Base-by-base conservation (phyloP, 2,113 vertebrate genomes). In the Aptenodytes forsteri region DNA sequence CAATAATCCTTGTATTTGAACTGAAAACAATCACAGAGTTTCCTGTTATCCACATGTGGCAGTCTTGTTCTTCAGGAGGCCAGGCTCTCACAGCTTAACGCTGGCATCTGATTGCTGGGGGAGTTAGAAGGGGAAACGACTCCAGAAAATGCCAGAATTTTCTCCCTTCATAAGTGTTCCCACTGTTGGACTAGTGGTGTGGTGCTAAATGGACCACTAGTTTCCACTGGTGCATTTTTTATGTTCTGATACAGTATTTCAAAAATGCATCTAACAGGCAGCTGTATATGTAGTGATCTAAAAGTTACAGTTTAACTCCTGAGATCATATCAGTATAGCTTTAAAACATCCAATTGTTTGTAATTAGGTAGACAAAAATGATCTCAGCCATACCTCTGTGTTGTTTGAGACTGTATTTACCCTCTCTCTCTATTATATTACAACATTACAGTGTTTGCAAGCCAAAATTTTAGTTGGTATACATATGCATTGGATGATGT, bases 161-260 rank as follows among this genome's bases (percentile, higher is more conserved):
- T 83, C 54, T 83, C 22, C 10, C 81, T 86, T 83, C 2, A 0
- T 52, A 22, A 59, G 7, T 40, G 25, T 77, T 92, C 76, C 36
- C 14, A 22, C 16, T 49, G 16, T 46, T 78, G 22, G 25, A 58
- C 8, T 9, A 0, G 0, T 54, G 25, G 10, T 71, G 11, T 64
- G 20, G 25, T 81, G 26, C 30, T 82, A 47, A 87, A 67, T 66
- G 36, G 66, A 77, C 16, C n/a, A 27, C 21, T 52, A 4, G 21
- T 78, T 93, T 88, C 27, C 83, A 27, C 16, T 87, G 32, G 1
- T 1, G 1, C 16, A 50, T 87, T 90, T 67, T 90, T 88, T 40
- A 21, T 67, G 30, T 86, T 87, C 81, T 89, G 58, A 38, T 65
- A 36, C 21, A 47, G 10, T 36, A 26, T 46, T 92, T 87, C 19